These are phyloP conservation scores for Lepisosteus osseus DNA, from an alignment of 2,113 vertebrate species.

Conservation along the genomic window DNA sequence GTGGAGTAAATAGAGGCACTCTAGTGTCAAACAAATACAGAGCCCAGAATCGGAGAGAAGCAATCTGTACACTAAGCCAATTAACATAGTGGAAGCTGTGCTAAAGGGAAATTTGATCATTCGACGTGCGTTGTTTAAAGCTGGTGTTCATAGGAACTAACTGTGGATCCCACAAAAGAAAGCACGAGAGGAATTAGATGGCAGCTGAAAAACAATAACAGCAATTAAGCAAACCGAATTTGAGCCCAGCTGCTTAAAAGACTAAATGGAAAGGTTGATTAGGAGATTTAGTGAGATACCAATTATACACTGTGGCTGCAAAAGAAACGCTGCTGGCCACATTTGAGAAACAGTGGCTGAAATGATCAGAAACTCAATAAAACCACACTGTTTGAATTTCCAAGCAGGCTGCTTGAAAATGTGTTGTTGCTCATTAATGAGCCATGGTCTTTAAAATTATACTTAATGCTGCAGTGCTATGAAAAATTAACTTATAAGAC, in stretches of 20 bases:
- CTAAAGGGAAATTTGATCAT: constrained; percentile 23
- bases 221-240: constrained; percentile 15
- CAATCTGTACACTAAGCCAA: constrained; percentile 22
- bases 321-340: constrained; percentile 22
- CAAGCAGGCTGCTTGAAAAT: constrained; percentile 1
- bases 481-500: constrained; percentile 25
- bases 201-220: constrained; percentile 31
- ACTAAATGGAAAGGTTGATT: constrained; percentile 31
- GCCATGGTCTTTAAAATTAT: constrained; percentile 19
- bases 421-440: neutral
- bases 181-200: constrained; percentile 31
- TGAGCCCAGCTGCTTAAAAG: constrained; percentile 28
- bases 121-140: constrained; percentile 30
- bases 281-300: constrained; percentile 19
- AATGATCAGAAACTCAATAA: constrained; percentile 33
- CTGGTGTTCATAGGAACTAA: constrained; percentile 26
- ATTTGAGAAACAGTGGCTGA: constrained; percentile 27
- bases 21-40: too few species aligned
- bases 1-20: too few species aligned
- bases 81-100: constrained; percentile 28
- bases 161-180: constrained; percentile 14
- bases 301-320: constrained; percentile 26
- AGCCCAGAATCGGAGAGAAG: too few species aligned
- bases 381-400: constrained; percentile 24
- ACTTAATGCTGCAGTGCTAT: constrained; percentile 17